Percentiles rank a stretch among this genome's conserved stretches.
These are phyloP conservation scores for Corythaeola cristata DNA, from an alignment of 2,113 vertebrate species.

Conservation along the genomic window DNA sequence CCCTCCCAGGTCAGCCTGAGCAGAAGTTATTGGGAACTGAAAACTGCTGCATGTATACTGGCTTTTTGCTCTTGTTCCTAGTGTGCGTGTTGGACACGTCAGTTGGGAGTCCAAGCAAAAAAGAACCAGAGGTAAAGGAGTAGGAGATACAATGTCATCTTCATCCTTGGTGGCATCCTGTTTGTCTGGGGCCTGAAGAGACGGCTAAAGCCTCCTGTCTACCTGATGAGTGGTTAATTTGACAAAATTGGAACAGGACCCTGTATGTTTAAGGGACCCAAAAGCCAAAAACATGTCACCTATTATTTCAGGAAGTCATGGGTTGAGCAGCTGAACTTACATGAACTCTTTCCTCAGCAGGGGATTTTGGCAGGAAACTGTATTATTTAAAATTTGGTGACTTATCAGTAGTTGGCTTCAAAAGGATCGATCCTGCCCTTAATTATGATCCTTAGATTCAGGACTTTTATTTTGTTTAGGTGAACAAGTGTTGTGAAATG, in stretches of 20 bases:
- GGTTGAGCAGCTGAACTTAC: background rate
- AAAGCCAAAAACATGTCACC: background rate
- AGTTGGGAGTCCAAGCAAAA: background rate
- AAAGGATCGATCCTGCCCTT: background rate
- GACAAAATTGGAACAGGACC: background rate
- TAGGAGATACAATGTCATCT: background rate
- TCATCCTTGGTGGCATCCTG: background rate
- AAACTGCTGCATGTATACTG: background rate
- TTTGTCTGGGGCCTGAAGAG: background rate
- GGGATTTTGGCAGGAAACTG: background rate
- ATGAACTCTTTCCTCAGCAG: background rate
- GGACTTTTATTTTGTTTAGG: conserved; percentile 41
- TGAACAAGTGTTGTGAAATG: conserved; percentile 51
- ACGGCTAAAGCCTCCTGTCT: background rate
- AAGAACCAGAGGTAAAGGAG: background rate
- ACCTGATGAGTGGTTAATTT: background rate
- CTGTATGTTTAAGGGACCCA: background rate
- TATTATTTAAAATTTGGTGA: background rate
- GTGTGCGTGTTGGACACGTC: background rate
- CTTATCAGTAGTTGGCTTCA: background rate
- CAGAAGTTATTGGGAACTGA: background rate
- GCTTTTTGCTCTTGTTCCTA: background rate
- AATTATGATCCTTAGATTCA: conserved; percentile 1
- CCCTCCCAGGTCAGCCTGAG: background rate
- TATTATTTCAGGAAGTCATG: conserved; percentile 15